Percentiles rank a stretch among this genome's conserved stretches.
phyloP scores from a whole-genome alignment of 2,797 vertebrate genomes.

The Phrynocephalus vlangalii region DNA sequence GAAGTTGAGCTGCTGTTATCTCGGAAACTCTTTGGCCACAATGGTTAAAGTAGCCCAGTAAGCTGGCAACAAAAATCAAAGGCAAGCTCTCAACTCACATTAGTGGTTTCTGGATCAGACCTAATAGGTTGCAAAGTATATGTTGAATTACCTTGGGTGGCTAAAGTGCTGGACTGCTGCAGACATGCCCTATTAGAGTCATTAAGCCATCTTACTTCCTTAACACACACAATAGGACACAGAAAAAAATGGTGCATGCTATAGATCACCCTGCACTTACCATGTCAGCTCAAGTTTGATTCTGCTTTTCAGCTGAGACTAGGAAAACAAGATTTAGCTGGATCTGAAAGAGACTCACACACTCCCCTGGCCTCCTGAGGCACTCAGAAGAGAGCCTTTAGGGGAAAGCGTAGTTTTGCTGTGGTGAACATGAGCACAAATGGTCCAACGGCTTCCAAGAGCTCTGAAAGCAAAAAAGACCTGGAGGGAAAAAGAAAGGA shows the following conservation, averaged over 20 bases:
- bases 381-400: constrained; percentile 47
- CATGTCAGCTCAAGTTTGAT: constrained; percentile 50
- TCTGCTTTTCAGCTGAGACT: constrained; percentile 41
- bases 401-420: constrained; percentile 49
- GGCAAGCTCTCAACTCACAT: not conserved
- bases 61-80: not conserved
- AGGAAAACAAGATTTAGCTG: constrained; percentile 35
- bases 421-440: constrained; percentile 53
- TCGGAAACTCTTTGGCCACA: not conserved
- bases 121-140: not conserved
- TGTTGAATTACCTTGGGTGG: constrained; percentile 38
- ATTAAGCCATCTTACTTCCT: constrained; percentile 4
- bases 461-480: constrained; percentile 53
- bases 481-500: not conserved
- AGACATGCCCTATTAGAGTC: not conserved
- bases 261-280: constrained; percentile 40
- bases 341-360: constrained; percentile 14
- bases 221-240: rapidly evolving
- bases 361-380: constrained; percentile 23
- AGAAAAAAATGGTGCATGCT: constrained; percentile 17
- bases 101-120: not conserved
- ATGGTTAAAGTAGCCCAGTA: not conserved
- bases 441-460: constrained; percentile 49
- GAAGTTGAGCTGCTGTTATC: not conserved
- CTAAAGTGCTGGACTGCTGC: not conserved